Base-by-base conservation (phyloP, 2,888 invertebrate genomes). In the Tenodera sinensis region DNA sequence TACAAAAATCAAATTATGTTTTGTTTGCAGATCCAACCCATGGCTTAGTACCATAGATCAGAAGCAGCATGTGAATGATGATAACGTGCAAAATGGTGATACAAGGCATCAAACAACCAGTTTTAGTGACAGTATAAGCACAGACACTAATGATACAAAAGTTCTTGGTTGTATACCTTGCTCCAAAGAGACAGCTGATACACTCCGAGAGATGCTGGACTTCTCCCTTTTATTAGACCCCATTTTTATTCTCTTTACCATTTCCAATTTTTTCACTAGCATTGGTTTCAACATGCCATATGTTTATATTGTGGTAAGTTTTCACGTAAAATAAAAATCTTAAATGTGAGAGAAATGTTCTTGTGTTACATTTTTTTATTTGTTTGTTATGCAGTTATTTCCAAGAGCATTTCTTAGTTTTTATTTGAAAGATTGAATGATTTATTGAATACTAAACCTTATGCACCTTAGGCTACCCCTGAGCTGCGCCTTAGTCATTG, bases 281-380 rank as follows among this genome's bases (percentile, higher is more conserved):
- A 96, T 99, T 92, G 98, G 98, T 90, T 98, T 98, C 94, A 98
- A 98, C 93, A 96, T 98, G 92, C 99, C 99, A 81, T 98, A 98
- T 92, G 96, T 98, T 88, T 98, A 97, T 92, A 95, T 97, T 90
- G 96, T 96, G 91, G 94, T 94, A 92, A 92, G 94, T 91, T 82
- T 25, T 83, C 30, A 28, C 12, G 25, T 3, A 7, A 34, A 4
- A 85, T 28, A 28, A 15, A 4, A 85, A 28, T 47, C 54, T 54
- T 54, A 54, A 54, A 54, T 34, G 34, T 30, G 4, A 30, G 34
- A 7, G 0, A 34, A 34, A 34, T 34, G 4, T 34, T 34, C 4
- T 6, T 34, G 7, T 34, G 34, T 34, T 34, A 34, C 34, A 3
- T 34, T 34, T 34, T 34, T 7, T 7, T 34, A 34, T 34, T 34